These are phyloP conservation scores for Ellobius talpinus DNA, from an alignment of 2,113 vertebrate genomes.

Conservation along the genomic window DNA sequence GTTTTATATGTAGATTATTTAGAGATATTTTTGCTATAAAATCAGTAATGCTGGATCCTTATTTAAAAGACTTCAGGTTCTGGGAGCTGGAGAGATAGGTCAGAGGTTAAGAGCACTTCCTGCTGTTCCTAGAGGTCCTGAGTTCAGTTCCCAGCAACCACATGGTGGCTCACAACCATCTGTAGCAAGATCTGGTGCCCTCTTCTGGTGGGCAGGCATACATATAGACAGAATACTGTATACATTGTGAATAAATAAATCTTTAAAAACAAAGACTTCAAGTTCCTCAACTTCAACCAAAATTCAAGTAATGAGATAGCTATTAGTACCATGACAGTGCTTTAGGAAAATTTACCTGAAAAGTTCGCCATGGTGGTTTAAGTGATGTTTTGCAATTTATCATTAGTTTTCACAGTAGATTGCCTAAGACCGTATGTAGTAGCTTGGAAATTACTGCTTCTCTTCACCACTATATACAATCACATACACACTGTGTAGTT, in stretches of 20 bases:
- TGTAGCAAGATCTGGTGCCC: too few species aligned
- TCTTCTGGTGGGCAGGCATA: too few species aligned
- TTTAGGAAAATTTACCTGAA: constrained; percentile 57
- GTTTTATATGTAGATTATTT: not conserved
- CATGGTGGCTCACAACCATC: too few species aligned
- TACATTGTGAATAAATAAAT: too few species aligned
- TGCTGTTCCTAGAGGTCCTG: too few species aligned
- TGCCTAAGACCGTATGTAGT: constrained; percentile 58
- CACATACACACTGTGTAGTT: constrained; percentile 79
- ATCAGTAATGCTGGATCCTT: constrained; percentile 39
- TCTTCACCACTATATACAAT: constrained; percentile 71
- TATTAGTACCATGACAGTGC: constrained; percentile 53
- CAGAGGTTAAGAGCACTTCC: too few species aligned
- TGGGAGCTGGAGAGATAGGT: too few species aligned
- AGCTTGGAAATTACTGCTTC: constrained; percentile 79
- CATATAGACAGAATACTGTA: too few species aligned
- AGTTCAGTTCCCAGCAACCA: too few species aligned
- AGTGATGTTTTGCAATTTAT: constrained; percentile 63
- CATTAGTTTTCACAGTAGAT: constrained; percentile 77
- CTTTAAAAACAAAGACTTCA: too few species aligned
- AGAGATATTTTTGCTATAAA: constrained; percentile 32
- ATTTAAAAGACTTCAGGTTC: constrained; percentile 22
- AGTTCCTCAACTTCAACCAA: constrained; percentile 42
- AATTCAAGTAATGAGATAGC: constrained; percentile 50
- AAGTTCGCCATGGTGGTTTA: constrained; percentile 52